Conservation (phyloP, 1,140 invertebrate genomes). For the Dendroctonus valens region DNA sequence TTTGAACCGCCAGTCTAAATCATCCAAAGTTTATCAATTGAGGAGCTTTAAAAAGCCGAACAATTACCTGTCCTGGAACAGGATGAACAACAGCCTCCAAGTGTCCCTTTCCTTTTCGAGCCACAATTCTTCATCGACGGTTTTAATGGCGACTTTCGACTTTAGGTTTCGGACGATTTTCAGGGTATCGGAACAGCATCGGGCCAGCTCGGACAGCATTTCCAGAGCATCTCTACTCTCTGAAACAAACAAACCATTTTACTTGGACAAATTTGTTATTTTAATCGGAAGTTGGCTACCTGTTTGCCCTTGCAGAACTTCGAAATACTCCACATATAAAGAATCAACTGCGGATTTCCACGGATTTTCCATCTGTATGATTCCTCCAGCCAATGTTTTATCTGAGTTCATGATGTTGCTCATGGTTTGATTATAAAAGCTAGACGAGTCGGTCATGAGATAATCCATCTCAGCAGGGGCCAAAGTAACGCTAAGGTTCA, state of each 20-base stretch:
- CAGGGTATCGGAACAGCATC: slow-evolving; percentile 56
- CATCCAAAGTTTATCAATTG: slow-evolving; percentile 1
- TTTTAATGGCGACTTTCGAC: slow-evolving; percentile 49
- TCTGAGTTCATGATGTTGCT: too few relatives aligned
- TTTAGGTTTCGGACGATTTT: slow-evolving; percentile 53
- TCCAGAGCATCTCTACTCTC: slow-evolving; percentile 58
- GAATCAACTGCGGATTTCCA: slow-evolving; percentile 55
- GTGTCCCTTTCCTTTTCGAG: slow-evolving; percentile 80
- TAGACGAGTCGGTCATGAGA: too few relatives aligned
- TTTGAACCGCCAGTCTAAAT: slow-evolving; percentile 49
- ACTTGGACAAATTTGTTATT: not conserved
- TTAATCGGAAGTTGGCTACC: slow-evolving; percentile 26
- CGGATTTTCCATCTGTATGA: slow-evolving; percentile 51
- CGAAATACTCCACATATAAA: slow-evolving; percentile 60
- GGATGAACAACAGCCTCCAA: slow-evolving; percentile 77
- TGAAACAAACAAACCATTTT: slow-evolving; percentile 21
- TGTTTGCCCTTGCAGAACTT: slow-evolving; percentile 56
- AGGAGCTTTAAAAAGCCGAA: not conserved
- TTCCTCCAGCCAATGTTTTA: slow-evolving; percentile 50
- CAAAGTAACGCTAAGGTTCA: too few relatives aligned
- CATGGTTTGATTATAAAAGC: too few relatives aligned
- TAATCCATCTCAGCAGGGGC: too few relatives aligned
- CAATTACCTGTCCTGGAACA: slow-evolving; percentile 70
- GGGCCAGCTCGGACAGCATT: slow-evolving; percentile 57
- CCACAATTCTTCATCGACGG: slow-evolving; percentile 57